Evolutionary conservation across 2,113 vertebrate species (phyloP).

Genomic region (Indicator indicator): DNA sequence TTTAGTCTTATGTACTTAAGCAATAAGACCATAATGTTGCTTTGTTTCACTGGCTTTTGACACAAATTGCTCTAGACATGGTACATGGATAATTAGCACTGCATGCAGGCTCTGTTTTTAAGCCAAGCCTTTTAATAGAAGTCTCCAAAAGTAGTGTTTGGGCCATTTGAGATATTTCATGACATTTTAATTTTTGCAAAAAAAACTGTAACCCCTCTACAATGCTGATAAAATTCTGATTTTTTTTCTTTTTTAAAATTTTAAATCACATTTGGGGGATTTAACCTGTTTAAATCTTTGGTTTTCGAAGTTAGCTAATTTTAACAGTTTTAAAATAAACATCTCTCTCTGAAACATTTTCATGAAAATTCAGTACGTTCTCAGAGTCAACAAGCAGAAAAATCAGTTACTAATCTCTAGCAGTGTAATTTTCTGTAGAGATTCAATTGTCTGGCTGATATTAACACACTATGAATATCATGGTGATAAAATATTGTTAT

Average conservation of each 20-base stretch:
- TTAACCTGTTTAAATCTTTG: not conserved
- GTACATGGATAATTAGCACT: not conserved
- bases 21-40: not conserved
- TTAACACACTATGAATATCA: not conserved
- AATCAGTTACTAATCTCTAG: not conserved
- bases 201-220: not conserved
- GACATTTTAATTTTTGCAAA: not conserved
- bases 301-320: not conserved
- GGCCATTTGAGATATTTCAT: not conserved
- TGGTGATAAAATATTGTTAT: not conserved
- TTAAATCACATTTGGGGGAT: accelerated
- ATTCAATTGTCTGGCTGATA: not conserved
- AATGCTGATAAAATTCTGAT: not conserved
- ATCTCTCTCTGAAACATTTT: not conserved
- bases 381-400: not conserved
- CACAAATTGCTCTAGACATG: not conserved
- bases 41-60: conserved; percentile 10
- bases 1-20: not conserved
- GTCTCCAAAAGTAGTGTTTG: not conserved
- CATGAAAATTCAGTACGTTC: not conserved
- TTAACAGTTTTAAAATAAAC: not conserved
- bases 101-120: not conserved
- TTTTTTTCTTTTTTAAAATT: not conserved
- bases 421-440: not conserved
- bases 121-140: not conserved